phyloP scores from a whole-genome alignment of 2,888 invertebrate genomes.

The Cheilosia urbana region DNA sequence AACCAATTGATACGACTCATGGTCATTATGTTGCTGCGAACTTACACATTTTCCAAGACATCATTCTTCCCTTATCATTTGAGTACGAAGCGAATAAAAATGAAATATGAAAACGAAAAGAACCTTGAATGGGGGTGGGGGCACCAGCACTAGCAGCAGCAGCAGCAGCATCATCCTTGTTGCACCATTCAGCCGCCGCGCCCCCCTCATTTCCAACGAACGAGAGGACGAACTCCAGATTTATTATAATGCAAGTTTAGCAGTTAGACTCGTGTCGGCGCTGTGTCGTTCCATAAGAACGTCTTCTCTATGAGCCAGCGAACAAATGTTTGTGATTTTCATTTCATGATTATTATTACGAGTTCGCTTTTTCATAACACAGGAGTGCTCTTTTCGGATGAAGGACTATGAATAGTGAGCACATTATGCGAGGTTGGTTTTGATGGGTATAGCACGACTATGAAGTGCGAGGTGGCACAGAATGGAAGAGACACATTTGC shows the following conservation, averaged over 20 bases:
- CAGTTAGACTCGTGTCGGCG: background rate
- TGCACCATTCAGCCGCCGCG: background rate
- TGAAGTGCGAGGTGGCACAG: background rate
- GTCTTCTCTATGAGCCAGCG: background rate
- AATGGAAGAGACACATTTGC: no score
- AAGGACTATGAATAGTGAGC: conserved; percentile 36
- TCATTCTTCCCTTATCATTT: conserved; percentile 40
- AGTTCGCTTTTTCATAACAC: conserved; percentile 38
- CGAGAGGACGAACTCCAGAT: background rate
- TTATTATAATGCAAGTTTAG: conserved; percentile 24
- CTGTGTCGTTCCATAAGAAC: background rate
- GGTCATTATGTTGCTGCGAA: background rate
- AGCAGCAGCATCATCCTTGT: background rate
- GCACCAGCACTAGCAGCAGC: conserved; percentile 18
- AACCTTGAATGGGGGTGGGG: conserved; percentile 18
- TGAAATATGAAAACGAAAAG: conserved; percentile 45
- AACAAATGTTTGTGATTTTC: conserved; percentile 57
- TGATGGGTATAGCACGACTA: background rate
- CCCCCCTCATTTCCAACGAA: background rate
- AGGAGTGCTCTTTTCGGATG: conserved; percentile 58
- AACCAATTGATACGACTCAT: background rate
- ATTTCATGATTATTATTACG: conserved; percentile 63
- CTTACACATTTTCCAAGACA: conserved; percentile 37
- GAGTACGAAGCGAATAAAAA: conserved; percentile 27
- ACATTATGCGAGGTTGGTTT: background rate